phyloP scores from a whole-genome alignment of 2,113 vertebrate genomes.

The Grammomys surdaster region DNA sequence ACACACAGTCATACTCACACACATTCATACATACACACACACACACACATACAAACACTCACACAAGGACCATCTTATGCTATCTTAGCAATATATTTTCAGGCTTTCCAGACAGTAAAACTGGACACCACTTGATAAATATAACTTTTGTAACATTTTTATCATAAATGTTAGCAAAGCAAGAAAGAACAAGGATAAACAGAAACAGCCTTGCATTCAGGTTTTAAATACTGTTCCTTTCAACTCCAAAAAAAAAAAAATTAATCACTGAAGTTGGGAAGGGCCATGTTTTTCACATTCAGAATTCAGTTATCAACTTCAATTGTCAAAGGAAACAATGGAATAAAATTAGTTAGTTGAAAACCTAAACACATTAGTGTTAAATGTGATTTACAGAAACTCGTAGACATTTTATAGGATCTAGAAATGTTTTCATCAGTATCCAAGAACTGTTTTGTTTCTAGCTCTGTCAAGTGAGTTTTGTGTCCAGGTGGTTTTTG shows the following conservation, averaged over 20 bases:
- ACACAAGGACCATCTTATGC: background rate
- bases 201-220: background rate
- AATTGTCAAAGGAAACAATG: conserved; percentile 19
- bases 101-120: background rate
- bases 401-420: background rate
- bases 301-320: background rate
- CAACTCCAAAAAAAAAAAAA: conserved; percentile 8
- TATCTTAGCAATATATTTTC: conserved; percentile 4
- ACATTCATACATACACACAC: background rate
- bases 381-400: conserved; percentile 14
- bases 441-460: conserved; percentile 5
- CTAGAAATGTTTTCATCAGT: conserved; percentile 43
- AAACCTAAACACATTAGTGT: background rate
- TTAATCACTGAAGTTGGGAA: background rate
- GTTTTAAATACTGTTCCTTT: conserved; percentile 56
- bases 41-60: background rate
- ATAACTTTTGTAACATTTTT: conserved; percentile 12
- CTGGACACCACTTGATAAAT: background rate
- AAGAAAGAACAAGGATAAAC: background rate
- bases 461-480: conserved; percentile 22
- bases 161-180: conserved; percentile 26
- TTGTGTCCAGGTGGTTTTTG: background rate
- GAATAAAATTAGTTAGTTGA: conserved; percentile 2
- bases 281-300: background rate
- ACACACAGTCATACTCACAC: no score